Percentiles rank a stretch among this genome's conserved stretches.
Evolutionary conservation across 2,797 vertebrate species (phyloP).

Genomic region (Chelon auratus): DNA sequence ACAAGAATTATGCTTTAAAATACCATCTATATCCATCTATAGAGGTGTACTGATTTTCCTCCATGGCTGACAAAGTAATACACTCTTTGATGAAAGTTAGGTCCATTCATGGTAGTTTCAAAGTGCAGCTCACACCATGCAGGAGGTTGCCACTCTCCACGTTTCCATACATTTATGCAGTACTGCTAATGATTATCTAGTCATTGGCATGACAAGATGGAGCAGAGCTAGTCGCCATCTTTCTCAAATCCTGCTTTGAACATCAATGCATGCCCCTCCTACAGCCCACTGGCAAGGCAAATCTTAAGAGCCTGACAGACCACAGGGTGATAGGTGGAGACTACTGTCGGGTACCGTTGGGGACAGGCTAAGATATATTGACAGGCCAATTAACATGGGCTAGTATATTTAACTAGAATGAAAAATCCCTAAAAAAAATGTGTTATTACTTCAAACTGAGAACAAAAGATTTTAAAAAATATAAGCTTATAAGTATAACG

Average conservation of each 20-base stretch:
- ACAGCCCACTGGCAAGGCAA: conserved; percentile 26
- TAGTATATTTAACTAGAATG: not conserved
- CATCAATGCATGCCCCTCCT: conserved; percentile 44
- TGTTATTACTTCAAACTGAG: not conserved
- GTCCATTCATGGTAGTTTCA: conserved; percentile 27
- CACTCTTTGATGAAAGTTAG: not conserved
- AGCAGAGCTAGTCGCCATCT: conserved; percentile 20
- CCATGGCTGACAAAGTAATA: not conserved
- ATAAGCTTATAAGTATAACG: not conserved
- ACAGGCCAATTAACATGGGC: not conserved
- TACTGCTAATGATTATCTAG: conserved; percentile 30
- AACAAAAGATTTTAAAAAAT: not conserved
- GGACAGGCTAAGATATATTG: conserved; percentile 4
- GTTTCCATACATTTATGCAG: conserved; percentile 32
- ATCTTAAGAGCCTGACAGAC: conserved; percentile 28
- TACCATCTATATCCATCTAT: not conserved
- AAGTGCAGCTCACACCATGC: conserved; percentile 74
- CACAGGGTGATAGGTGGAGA: conserved; percentile 15
- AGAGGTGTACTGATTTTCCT: not conserved
- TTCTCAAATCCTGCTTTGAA: conserved; percentile 21
- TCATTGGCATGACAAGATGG: conserved; percentile 15
- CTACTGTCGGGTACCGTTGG: not conserved
- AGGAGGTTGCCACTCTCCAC: conserved; percentile 57
- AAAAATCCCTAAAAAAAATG: not conserved
- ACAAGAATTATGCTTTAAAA: conserved; percentile 13